These are phyloP conservation scores for Bombyx mori DNA, from an alignment of 1,140 invertebrate species.

Conservation along the genomic window DNA sequence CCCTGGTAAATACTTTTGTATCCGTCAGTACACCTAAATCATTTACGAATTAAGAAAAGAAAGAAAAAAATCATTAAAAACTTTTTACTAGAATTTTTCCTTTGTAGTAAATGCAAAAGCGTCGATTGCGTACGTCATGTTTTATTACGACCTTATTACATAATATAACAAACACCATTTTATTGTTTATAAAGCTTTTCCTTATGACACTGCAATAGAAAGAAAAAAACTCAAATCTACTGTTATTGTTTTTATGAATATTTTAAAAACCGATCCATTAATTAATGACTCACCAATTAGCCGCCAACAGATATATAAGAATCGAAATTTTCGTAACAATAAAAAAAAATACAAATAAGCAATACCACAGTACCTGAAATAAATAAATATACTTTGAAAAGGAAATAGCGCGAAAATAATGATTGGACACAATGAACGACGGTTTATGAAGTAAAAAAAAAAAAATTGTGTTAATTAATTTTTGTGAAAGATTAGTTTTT, in stretches of 20 bases:
- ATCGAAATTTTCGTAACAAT: constrained; percentile 27
- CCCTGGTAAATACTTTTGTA: not conserved
- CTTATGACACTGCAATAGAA: constrained; percentile 12
- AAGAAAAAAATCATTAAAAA: not conserved
- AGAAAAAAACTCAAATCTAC: too few relatives aligned
- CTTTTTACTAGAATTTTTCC: not conserved
- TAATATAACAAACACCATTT: constrained; percentile 9
- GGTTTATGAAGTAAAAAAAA: constrained; percentile 19
- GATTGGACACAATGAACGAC: constrained; percentile 34
- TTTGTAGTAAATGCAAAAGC: not conserved
- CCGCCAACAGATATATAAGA: constrained; percentile 19
- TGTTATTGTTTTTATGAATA: too few relatives aligned
- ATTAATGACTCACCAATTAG: constrained; percentile 11
- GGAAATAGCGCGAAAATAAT: constrained; percentile 50
- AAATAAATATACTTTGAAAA: constrained; percentile 35
- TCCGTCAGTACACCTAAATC: too few relatives aligned
- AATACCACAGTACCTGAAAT: constrained; percentile 66
- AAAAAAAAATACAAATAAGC: constrained; percentile 50
- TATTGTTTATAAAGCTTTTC: constrained; percentile 15
- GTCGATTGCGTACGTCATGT: constrained; percentile 3
- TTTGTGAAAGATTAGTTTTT: not conserved
- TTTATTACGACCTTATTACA: constrained; percentile 7
- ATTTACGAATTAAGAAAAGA: too few relatives aligned
- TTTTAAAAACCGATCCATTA: too few relatives aligned
- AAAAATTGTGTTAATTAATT: too few relatives aligned